Evolutionary conservation across 37 sponge, comb jelly and placozoan species (phyloP).

Genomic region (Cladorhizidae sp.): DNA sequence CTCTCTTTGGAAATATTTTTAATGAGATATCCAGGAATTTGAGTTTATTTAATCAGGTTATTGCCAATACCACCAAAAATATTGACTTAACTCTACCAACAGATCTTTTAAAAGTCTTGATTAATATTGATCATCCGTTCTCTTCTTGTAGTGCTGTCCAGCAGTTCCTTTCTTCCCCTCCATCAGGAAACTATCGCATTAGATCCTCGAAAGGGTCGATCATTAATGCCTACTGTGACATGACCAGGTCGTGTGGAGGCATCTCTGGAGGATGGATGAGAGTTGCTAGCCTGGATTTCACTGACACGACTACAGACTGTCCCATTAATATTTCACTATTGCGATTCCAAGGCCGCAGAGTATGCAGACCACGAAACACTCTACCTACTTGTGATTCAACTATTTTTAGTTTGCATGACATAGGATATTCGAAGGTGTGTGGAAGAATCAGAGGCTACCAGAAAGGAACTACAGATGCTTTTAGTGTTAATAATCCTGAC

Average conservation of each 20-base stretch:
- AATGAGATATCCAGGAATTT: too few species aligned
- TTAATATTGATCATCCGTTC: not conserved
- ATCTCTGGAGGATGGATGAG: constrained; percentile 17
- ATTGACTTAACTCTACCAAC: not conserved
- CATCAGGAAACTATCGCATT: not conserved
- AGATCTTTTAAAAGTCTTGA: not conserved
- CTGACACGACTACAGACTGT: not conserved
- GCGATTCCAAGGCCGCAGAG: too few species aligned
- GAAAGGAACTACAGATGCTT: constrained; percentile 16
- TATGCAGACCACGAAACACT: not conserved
- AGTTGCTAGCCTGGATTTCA: not conserved
- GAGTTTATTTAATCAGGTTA: not conserved
- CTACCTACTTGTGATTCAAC: not conserved
- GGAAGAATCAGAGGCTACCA: constrained; percentile 60
- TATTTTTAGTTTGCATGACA: not conserved
- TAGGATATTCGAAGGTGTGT: constrained; percentile 49
- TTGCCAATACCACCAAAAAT: not conserved
- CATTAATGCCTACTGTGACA: not conserved
- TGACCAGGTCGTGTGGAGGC: constrained; percentile 3
- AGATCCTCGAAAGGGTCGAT: not conserved
- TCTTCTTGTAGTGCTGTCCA: not conserved
- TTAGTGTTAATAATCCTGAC: not conserved
- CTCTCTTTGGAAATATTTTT: too few species aligned
- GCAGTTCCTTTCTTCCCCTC: not conserved
- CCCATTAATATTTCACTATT: not conserved